These are phyloP conservation scores for Betta splendens DNA, from an alignment of 2,797 vertebrate species.

Conservation along the genomic window DNA sequence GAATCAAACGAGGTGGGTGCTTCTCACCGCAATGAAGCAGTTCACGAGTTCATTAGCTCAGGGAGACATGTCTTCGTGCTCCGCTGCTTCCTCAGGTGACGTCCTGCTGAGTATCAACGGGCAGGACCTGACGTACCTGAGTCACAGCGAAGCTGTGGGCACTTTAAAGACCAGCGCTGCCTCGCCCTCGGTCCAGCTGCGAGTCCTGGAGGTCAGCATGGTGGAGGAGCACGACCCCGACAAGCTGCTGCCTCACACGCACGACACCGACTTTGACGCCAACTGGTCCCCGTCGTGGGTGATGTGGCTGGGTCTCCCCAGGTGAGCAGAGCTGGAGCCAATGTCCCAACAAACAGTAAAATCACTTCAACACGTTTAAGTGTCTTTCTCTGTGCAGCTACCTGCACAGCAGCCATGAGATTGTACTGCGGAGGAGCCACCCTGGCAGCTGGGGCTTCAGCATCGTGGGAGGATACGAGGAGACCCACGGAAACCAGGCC, in stretches of 20 bases:
- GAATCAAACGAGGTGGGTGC: slow-evolving; percentile 92
- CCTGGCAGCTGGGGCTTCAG: slow-evolving; percentile 99
- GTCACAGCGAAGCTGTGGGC: slow-evolving; percentile 96
- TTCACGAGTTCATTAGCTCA: no score
- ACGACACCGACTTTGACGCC: slow-evolving; percentile 93
- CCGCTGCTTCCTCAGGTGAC: slow-evolving; percentile 85
- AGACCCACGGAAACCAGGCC: slow-evolving; percentile 96
- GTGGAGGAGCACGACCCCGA: slow-evolving; percentile 86
- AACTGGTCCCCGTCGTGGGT: slow-evolving; percentile 98
- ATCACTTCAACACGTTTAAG: no score
- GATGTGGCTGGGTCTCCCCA: slow-evolving; percentile 98
- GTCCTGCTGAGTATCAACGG: slow-evolving; percentile 95
- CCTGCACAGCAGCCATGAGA: slow-evolving; percentile 95
- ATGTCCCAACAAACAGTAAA: background rate
- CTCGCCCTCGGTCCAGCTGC: slow-evolving; percentile 88
- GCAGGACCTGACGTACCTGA: slow-evolving; percentile 93
- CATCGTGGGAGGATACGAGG: slow-evolving; percentile 97
- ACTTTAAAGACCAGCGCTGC: slow-evolving; percentile 95
- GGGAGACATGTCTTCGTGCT: no score
- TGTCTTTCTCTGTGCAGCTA: slow-evolving; percentile 77
- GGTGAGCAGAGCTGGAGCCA: slow-evolving; percentile 73
- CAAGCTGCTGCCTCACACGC: slow-evolving; percentile 86
- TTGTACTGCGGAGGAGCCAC: slow-evolving; percentile 91
- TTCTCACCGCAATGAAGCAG: no score
- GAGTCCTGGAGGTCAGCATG: slow-evolving; percentile 92